Conservation (phyloP, 2,797 vertebrate species). For the Eidolon dupreanum region DNA sequence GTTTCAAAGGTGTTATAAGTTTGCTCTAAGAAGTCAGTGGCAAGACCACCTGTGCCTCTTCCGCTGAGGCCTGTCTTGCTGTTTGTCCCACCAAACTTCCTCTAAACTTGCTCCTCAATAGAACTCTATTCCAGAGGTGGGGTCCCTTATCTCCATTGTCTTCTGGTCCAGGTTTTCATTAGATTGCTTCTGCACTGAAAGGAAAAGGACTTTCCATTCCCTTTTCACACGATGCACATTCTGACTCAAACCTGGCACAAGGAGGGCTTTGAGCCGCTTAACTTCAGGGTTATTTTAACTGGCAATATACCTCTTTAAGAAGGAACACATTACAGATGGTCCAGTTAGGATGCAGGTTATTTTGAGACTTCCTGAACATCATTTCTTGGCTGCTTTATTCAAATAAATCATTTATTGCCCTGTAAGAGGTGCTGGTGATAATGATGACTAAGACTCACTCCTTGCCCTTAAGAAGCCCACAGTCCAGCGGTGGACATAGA, state of each 20-base stretch:
- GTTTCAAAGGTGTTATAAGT: not conserved
- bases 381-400: constrained; percentile 64
- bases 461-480: constrained; percentile 44
- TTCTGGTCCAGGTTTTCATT: constrained; percentile 40
- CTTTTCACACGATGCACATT: not conserved
- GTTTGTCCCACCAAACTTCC: not conserved
- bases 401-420: constrained; percentile 73
- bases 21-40: not conserved
- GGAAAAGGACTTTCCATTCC: not conserved
- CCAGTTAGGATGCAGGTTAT: constrained; percentile 64
- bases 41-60: not conserved
- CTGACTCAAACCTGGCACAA: not conserved
- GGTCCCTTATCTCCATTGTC: no score
- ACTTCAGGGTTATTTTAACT: not conserved
- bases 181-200: not conserved
- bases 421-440: constrained; percentile 55
- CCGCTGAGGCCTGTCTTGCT: not conserved
- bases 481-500: not conserved
- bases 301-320: constrained; percentile 49
- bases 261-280: not conserved
- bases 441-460: constrained; percentile 63
- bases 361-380: constrained; percentile 75
- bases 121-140: not conserved
- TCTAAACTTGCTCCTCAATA: not conserved
- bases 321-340: constrained; percentile 35